Base-by-base conservation (phyloP, 1,140 invertebrate species). In the Pectinophora gossypiella region DNA sequence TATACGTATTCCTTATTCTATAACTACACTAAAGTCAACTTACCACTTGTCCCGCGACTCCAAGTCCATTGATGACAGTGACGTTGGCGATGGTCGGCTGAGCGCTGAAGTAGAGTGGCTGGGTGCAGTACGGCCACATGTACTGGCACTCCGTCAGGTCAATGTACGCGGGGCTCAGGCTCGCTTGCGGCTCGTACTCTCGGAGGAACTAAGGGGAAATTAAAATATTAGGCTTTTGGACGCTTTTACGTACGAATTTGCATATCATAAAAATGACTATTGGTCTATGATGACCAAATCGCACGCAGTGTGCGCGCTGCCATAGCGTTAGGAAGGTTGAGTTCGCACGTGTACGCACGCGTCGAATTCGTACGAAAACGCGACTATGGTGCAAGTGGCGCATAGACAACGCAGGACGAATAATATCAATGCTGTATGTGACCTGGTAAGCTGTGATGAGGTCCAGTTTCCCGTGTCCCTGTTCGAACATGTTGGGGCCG, bases 111-210 rank as follows among this genome's bases (percentile, higher is more conserved):
- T 98, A 99, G 1, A 99, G 72, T 7, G 97, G 96, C 83, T 99
- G 98, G 12, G 96, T 97, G 74, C 97, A 99, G 72, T 98, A 99
- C 0, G 98, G 97, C 97, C 97, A 98, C 96, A 98, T 98, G 76
- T 98, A 98, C 56, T 96, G 95, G 75, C 96, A 98, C 77, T 98
- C 97, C 0, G 95, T 96, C 18, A 98, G 89, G 61, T 99, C 97
- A 56, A 99, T 92, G 76, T 98, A 98, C 58, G 94, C 93, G 7
- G 91, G 91, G 60, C 90, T 89, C 10, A 93, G 80, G 47, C 87
- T 93, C 20, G 94, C 95, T 85, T 97, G 95, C 9, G 96, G 96
- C 65, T 92, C 92, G 80, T 97, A 97, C 51, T 91, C 93, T 18
- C 91, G 90, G 0, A 97, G 85, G 13, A 95, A 91, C 81, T 96